Base-by-base conservation (phyloP, 1,140 invertebrate genomes). In the Cherax quadricarinatus region DNA sequence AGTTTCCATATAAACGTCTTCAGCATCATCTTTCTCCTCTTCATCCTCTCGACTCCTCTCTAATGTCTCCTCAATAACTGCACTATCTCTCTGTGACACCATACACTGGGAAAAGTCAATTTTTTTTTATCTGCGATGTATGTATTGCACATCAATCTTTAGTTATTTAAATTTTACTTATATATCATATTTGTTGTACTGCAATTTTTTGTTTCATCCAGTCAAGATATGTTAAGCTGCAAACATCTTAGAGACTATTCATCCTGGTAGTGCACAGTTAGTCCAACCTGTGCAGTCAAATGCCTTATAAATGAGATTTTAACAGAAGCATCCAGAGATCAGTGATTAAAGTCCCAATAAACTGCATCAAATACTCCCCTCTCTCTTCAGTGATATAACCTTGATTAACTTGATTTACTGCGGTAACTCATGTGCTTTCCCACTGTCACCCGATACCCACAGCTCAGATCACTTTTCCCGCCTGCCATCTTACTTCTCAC, bases 1-100 rank as follows among this genome's bases (percentile, higher is more conserved):
- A 7, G 73, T 24, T 53, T 91, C 84, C 83, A 86, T 91, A 53
- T 91, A 91, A 12, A 91, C 89, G 9, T 60, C 87, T 7, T 89
- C 88, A 60, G 48, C 57, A n/a, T 91, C 89, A 21, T 91, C 82
- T 51, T 49, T 57, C 75, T 88, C 86, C 48, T 88, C 73, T n/a
- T 1, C 86, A 48, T 79, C 51, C 48, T 79, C 73, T 18, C 86
- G 49, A 14, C 86, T 30, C 57, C 86, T 75, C 73, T 73, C 86
- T 79, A n/a, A 53, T 73, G 16, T 79, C 86, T 88, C 86, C 49
- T 60, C 86, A 21, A 62, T 10, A 6, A 53, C 30, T 66, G 62
- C 41, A 21, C 51, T 78, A 18, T 70, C 51, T 51, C n/a, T 79
- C 73, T 60, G 41, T 7, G 14, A 53, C 66, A 51, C 18, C 79